Evolutionary conservation across 2,797 vertebrate species (phyloP).

Genomic region (Aplochiton taeniatus): DNA sequence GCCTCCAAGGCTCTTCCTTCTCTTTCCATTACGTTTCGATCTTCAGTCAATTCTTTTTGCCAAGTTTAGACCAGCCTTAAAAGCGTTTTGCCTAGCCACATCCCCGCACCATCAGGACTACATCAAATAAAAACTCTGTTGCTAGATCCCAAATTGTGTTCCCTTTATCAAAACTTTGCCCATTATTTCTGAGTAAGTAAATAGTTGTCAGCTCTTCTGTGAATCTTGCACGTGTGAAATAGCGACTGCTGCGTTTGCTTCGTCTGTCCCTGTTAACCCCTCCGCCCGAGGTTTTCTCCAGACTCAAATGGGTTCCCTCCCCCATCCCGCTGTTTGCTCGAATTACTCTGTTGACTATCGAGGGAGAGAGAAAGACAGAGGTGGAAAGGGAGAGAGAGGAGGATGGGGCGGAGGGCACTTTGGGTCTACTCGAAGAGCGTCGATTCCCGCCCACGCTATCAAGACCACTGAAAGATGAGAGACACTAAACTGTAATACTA

Average conservation of each 20-base stretch:
- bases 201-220: too few species aligned
- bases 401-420: neutral
- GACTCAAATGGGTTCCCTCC: slow-evolving; percentile 20
- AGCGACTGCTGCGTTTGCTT: neutral
- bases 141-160: neutral
- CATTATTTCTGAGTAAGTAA: too few species aligned
- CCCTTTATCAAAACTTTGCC: neutral
- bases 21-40: slow-evolving; percentile 51
- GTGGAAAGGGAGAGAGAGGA: neutral
- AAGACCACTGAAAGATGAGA: slow-evolving; percentile 34
- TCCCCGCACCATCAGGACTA: too few species aligned
- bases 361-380: slow-evolving; percentile 8
- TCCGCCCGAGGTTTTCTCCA: slow-evolving; percentile 26
- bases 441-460: slow-evolving; percentile 33
- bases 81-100: neutral
- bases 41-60: too few species aligned
- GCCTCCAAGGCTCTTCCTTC: slow-evolving; percentile 38
- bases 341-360: slow-evolving; percentile 30
- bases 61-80: neutral
- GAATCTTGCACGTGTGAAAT: slow-evolving; percentile 43
- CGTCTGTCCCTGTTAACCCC: slow-evolving; percentile 32
- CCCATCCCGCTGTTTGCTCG: slow-evolving; percentile 37
- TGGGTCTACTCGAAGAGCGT: slow-evolving; percentile 2
- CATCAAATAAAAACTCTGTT: too few species aligned
- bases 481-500: neutral